These are phyloP conservation scores for Calephelis virginiensis DNA, from an alignment of 1,140 invertebrate species.

Conservation along the genomic window DNA sequence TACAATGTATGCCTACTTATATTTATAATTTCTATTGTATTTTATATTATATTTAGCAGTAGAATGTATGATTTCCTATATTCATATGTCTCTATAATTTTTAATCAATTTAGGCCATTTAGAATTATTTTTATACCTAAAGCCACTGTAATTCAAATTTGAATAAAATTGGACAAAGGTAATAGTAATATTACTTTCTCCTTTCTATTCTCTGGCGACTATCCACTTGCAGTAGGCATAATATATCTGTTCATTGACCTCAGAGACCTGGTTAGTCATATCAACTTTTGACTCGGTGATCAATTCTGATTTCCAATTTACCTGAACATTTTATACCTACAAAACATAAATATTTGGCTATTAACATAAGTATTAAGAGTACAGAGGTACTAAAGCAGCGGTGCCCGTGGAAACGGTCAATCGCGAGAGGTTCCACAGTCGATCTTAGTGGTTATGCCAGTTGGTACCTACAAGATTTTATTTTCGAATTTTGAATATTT, in stretches of 20 bases:
- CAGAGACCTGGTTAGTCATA: background rate
- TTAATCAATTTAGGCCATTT: constrained; percentile 11
- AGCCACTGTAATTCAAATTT: background rate
- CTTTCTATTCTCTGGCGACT: constrained; percentile 9
- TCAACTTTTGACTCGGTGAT: background rate
- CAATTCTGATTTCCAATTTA: background rate
- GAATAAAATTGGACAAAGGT: constrained; percentile 4
- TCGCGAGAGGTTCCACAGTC: no score
- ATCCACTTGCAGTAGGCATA: background rate
- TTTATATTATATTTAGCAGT: background rate
- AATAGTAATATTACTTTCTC: background rate
- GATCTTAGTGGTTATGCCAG: no score
- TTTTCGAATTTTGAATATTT: no score
- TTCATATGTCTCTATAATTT: background rate
- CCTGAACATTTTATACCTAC: no score
- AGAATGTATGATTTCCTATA: background rate
- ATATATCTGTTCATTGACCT: constrained; percentile 9
- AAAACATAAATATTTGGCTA: no score
- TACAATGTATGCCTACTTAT: no score
- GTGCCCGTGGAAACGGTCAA: no score
- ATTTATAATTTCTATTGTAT: background rate
- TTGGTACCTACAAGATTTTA: no score
- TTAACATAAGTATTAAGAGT: no score
- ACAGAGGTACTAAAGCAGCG: no score
- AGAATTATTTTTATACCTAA: constrained; percentile 7